Conservation (phyloP, 2,113 vertebrate species). For the Albula goreensis region DNA sequence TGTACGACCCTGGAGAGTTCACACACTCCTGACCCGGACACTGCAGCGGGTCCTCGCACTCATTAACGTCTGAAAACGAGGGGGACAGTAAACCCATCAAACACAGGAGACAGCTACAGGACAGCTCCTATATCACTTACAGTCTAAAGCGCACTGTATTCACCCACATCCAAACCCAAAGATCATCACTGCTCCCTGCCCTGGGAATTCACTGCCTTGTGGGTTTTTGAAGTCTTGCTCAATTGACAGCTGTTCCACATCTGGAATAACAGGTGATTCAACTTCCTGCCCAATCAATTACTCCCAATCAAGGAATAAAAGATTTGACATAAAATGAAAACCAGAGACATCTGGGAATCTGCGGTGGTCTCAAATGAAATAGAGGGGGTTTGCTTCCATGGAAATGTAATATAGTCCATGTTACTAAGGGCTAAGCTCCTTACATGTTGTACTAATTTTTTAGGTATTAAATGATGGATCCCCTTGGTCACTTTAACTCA, state of each 20-base stretch:
- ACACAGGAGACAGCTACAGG: background rate
- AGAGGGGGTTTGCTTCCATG: background rate
- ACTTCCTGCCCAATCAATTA: background rate
- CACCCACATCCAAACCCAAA: background rate
- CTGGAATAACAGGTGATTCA: background rate
- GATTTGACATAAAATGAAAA: background rate
- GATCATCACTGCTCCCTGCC: background rate
- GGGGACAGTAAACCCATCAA: background rate
- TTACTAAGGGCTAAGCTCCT: background rate
- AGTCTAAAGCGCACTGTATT: too few relatives aligned
- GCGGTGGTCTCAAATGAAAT: background rate
- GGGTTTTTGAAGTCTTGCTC: too few relatives aligned
- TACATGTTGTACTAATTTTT: background rate
- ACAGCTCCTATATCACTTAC: background rate
- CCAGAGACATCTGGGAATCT: background rate
- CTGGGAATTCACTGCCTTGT: background rate
- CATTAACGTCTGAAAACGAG: slow-evolving; percentile 70
- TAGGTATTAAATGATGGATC: background rate
- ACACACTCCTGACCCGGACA: slow-evolving; percentile 83
- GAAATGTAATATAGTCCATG: background rate
- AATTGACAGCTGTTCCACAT: background rate
- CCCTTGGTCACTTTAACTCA: background rate
- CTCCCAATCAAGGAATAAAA: background rate
- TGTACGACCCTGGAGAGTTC: slow-evolving; percentile 78
- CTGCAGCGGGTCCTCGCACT: slow-evolving; percentile 72